Conservation (phyloP, 2,888 invertebrate species). For the Hypena proboscidalis region DNA sequence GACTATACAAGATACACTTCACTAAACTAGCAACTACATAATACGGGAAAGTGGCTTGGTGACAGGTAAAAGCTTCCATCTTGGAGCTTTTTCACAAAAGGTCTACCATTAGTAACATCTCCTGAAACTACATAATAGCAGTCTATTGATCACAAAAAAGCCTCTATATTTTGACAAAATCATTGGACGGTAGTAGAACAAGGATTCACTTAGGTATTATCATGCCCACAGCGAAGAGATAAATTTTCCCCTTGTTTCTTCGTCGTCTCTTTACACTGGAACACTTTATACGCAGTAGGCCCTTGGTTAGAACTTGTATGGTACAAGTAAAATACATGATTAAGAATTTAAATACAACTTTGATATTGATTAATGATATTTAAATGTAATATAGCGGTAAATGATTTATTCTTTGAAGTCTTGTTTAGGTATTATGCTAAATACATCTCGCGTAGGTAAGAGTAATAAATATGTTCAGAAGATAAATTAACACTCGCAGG, state of each 20-base stretch:
- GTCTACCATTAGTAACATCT: too few species aligned
- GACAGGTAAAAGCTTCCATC: too few species aligned
- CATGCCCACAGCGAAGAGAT: slow-evolving; percentile 70
- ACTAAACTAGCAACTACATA: too few species aligned
- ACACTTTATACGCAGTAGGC: slow-evolving; percentile 80
- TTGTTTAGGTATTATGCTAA: too few species aligned
- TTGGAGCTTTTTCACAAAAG: too few species aligned
- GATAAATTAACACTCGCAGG: slow-evolving; percentile 4
- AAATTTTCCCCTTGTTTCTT: slow-evolving; percentile 80
- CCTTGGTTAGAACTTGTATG: slow-evolving; percentile 58
- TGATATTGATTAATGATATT: slow-evolving; percentile 6
- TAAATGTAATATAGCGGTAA: background rate
- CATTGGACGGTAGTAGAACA: slow-evolving; percentile 45
- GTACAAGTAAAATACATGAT: slow-evolving; percentile 48
- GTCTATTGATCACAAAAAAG: too few species aligned
- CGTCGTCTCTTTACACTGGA: slow-evolving; percentile 77
- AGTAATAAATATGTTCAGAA: slow-evolving; percentile 1
- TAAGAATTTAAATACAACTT: too few species aligned
- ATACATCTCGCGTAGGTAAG: slow-evolving; percentile 1
- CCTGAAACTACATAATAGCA: too few species aligned
- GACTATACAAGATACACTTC: too few species aligned
- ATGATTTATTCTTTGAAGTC: too few species aligned
- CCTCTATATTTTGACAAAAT: slow-evolving; percentile 35
- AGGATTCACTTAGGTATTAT: slow-evolving; percentile 48
- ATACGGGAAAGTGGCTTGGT: too few species aligned